Percentiles rank a stretch among this genome's conserved stretches.
phyloP scores from a whole-genome alignment of 1,140 invertebrate species.

The Cydia amplana region DNA sequence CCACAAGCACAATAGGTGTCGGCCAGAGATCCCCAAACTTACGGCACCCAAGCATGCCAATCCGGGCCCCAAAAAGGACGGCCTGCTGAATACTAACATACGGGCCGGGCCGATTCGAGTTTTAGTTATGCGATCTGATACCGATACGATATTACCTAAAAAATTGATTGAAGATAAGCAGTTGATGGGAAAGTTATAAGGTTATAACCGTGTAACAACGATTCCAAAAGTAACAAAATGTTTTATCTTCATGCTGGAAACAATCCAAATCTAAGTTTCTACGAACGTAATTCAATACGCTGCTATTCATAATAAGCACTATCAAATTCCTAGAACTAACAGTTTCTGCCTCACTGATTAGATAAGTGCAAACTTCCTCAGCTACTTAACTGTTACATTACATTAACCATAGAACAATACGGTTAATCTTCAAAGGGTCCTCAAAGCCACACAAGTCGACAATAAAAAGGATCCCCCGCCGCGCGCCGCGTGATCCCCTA shows the following conservation, averaged over 20 bases:
- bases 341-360: conserved; percentile 2
- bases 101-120: too few relatives aligned
- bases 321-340: conserved; percentile 23
- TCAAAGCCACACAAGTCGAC: conserved; percentile 17
- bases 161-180: too few relatives aligned
- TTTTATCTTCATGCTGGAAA: background rate
- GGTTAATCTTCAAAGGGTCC: conserved; percentile 2
- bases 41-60: too few relatives aligned
- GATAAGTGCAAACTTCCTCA: conserved; percentile 29
- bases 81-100: too few relatives aligned
- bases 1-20: too few relatives aligned
- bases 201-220: too few relatives aligned
- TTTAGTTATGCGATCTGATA: too few relatives aligned
- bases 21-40: too few relatives aligned
- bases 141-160: too few relatives aligned
- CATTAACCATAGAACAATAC: conserved; percentile 15
- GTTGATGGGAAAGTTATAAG: too few relatives aligned
- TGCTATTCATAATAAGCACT: background rate
- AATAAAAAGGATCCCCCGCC: conserved; percentile 38
- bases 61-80: too few relatives aligned
- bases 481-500: conserved; percentile 35
- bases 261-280: background rate
- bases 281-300: background rate
- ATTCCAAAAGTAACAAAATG: too few relatives aligned
- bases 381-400: conserved; percentile 15